Evolutionary conservation across 2,888 invertebrate genomes (phyloP), one percentile per base, ranked within the genome.

Genomic region (Polydrusus cervinus): DNA sequence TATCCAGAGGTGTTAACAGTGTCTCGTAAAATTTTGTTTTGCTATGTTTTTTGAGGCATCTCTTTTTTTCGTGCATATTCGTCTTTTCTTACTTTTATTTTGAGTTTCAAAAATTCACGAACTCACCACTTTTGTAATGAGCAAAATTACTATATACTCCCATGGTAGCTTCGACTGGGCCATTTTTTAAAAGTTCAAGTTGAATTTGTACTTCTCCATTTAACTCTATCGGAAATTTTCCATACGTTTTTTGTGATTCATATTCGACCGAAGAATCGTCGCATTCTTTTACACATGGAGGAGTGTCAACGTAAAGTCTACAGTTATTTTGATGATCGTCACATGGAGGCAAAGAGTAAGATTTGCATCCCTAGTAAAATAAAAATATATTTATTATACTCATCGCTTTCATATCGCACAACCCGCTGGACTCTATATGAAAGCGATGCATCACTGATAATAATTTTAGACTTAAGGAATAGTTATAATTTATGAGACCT

Each of bases 121-220:
- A 53, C 30, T 53, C n/a, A 53, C 53, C 53, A 30, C 53, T 53
- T 3, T 43, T 53, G 25, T 69, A 69, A 0, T 9, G n/a, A 40
- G 16, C 61, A 84, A 97, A 92, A 87, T 97, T 97, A 40, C 91
- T 90, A 81, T 94, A 97, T 3, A 97, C 96, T 0, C 92, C 92
- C 83, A 96, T 95, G 0, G 94, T 94, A 1, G 90, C 96, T 88
- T 95, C 96, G 0, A 96, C 95, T 0, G 97, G 96, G 9, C 95
- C 96, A 85, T 95, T 93, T 51, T 89, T 91, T 88, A 92, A 92
- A 75, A 97, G 91, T 86, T 97, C 97, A 13, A 90, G 90, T 87
- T 91, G 93, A 80, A 96, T 96, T 75, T 93, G 90, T 3, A 89
- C 87, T 62, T 67, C 75, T 2, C 49, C 18, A 0, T 9, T 0